Percentiles rank a stretch among this genome's conserved stretches.
phyloP scores from a whole-genome alignment of 2,888 invertebrate genomes.

The Ophioninae sp. region DNA sequence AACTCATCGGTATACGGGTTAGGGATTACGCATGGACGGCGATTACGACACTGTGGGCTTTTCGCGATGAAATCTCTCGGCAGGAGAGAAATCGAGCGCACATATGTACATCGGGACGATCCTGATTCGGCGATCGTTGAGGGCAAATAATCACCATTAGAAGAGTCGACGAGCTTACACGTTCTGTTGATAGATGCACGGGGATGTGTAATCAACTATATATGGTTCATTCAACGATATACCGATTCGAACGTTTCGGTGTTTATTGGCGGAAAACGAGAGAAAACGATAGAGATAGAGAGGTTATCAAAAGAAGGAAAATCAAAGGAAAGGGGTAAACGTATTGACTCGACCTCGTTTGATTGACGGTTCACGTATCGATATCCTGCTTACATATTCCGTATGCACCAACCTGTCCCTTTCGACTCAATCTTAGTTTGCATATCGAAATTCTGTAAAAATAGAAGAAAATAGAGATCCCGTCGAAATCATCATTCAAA shows the following conservation, averaged over 20 bases:
- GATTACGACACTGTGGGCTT: constrained; percentile 5
- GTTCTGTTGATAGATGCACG: constrained; percentile 23
- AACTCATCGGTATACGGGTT: neutral
- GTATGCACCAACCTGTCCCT: neutral
- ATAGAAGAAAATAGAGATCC: neutral
- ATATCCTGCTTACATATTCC: constrained; percentile 14
- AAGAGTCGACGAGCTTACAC: constrained; percentile 38
- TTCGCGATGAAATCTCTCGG: neutral
- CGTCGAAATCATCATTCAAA: neutral
- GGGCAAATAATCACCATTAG: constrained; percentile 45
- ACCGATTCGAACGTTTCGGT: constrained; percentile 6
- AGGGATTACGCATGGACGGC: neutral
- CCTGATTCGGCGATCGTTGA: constrained; percentile 51
- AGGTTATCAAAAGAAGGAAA: neutral
- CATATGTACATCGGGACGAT: constrained; percentile 28
- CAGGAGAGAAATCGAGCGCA: constrained; percentile 12
- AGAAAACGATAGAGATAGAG: neutral
- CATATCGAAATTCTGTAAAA: neutral
- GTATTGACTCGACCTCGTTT: constrained; percentile 8
- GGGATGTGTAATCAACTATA: constrained; percentile 5
- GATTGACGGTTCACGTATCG: constrained; percentile 19
- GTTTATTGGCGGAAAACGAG: neutral
- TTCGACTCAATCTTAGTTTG: no score
- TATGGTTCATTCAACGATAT: neutral
- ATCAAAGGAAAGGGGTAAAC: neutral